Conservation (phyloP, 2,113 vertebrate species). For the Gnathonemus echidnorhynchus region DNA sequence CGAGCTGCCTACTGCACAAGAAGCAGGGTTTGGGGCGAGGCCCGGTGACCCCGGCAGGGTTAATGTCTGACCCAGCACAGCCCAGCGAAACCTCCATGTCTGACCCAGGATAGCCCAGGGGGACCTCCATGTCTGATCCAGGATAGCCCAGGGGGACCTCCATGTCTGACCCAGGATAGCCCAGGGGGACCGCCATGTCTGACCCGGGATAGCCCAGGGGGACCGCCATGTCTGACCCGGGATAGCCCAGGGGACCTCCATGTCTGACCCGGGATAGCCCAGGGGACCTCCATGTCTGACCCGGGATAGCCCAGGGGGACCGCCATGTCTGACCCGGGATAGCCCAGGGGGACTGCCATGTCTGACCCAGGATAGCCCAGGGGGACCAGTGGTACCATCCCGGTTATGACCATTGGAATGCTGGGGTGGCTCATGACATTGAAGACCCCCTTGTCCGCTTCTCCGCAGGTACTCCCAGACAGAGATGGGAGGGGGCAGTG, state of each 20-base stretch:
- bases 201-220: neutral
- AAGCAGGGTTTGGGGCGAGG: neutral
- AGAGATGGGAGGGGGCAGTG: neutral
- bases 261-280: neutral
- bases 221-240: neutral
- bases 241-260: too few species aligned
- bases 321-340: neutral
- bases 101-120: neutral
- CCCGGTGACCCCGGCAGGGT: neutral
- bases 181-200: neutral
- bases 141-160: neutral
- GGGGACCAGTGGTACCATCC: neutral
- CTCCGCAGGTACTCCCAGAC: neutral
- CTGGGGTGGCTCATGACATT: neutral
- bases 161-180: neutral
- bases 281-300: neutral
- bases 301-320: neutral
- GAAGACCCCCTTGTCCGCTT: neutral
- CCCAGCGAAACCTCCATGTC: neutral
- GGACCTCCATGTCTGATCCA: neutral
- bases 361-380: neutral
- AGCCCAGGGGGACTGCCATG: too few species aligned
- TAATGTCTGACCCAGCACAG: neutral
- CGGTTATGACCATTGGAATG: neutral
- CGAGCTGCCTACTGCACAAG: fast-evolving